Evolutionary conservation across 1,140 invertebrate species (phyloP).

Genomic region (Polyergus mexicanus): DNA sequence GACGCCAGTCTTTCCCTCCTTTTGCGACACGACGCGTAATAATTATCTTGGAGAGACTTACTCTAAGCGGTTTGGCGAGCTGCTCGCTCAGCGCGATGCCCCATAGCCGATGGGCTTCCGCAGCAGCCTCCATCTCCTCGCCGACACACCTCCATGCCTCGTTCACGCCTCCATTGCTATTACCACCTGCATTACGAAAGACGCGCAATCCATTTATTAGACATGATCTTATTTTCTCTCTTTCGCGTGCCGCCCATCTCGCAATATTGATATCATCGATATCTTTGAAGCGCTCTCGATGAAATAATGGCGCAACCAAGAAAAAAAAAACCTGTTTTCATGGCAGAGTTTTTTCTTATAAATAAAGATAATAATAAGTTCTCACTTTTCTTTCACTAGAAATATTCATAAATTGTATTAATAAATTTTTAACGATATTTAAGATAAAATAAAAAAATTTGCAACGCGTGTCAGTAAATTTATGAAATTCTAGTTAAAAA

Average conservation of each 20-base stretch:
- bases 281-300: neutral
- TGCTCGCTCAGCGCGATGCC: slow-evolving; percentile 94
- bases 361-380: neutral
- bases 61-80: slow-evolving; percentile 95
- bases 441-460: neutral
- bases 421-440: neutral
- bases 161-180: slow-evolving; percentile 93
- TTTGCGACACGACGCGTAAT: neutral
- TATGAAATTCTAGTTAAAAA: neutral
- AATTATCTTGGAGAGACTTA: slow-evolving; percentile 68
- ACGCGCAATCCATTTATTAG: neutral
- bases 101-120: slow-evolving; percentile 94
- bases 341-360: neutral
- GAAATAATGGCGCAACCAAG: neutral
- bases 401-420: neutral
- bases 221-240: slow-evolving; percentile 18
- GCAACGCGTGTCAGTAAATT: neutral
- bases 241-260: neutral
- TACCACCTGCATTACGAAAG: slow-evolving; percentile 84
- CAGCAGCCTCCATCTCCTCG: slow-evolving; percentile 95
- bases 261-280: neutral
- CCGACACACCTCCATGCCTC: slow-evolving; percentile 96
- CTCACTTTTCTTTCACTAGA: neutral
- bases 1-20: slow-evolving; percentile 3
- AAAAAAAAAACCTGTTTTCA: neutral